Conservation (phyloP, 2,888 invertebrate genomes). For the Escarpia spicata region DNA sequence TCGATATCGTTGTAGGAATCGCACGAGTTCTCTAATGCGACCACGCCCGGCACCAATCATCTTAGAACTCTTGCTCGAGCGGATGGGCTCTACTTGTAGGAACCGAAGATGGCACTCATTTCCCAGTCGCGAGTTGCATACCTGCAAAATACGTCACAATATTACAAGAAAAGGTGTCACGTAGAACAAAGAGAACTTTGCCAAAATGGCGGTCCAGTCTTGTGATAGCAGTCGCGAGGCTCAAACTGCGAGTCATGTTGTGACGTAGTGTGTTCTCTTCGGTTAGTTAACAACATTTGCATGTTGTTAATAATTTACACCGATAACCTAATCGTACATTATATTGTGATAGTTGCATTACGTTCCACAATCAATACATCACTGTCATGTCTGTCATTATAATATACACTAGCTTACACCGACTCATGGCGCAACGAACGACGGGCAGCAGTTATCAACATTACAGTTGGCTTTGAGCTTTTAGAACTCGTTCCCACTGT, state of each 20-base stretch:
- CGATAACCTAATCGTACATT: no score
- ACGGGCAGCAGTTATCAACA: no score
- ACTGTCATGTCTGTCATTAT: no score
- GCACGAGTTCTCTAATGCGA: background rate
- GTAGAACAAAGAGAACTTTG: background rate
- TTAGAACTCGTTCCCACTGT: no score
- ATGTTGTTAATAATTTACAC: no score
- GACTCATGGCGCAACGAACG: no score
- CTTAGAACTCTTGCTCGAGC: no score
- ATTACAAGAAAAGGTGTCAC: background rate
- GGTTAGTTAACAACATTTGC: no score
- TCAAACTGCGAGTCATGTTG: background rate
- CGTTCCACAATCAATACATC: no score
- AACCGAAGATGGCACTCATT: background rate
- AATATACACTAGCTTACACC: no score
- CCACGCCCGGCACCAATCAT: background rate
- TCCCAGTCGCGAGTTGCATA: background rate
- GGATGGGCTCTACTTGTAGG: background rate
- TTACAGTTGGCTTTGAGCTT: no score
- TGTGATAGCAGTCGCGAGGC: background rate
- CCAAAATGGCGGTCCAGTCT: background rate
- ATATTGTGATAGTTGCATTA: no score
- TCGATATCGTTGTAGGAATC: background rate
- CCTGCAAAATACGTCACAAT: background rate
- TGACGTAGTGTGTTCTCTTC: background rate